Evolutionary conservation across 1,140 invertebrate species (phyloP).

Genomic region (Calephelis nemesis): DNA sequence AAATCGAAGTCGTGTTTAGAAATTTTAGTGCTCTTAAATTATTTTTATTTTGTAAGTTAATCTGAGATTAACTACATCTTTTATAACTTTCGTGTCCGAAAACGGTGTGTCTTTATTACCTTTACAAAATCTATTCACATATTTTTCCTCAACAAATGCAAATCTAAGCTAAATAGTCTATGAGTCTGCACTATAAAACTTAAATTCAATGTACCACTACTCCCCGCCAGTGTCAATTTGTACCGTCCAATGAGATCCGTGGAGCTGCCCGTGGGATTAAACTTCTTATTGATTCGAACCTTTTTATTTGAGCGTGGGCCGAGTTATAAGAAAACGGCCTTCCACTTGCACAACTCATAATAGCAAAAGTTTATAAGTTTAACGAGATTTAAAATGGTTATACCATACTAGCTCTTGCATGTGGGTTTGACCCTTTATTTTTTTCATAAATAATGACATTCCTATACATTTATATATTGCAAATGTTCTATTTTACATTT

Average conservation of each 20-base stretch:
- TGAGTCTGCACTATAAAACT: slow-evolving; percentile 1
- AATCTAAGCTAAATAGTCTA: background rate
- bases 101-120: too few species aligned
- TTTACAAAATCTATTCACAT: too few species aligned
- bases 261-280: slow-evolving; percentile 74
- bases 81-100: too few species aligned
- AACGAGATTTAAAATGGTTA: slow-evolving; percentile 9
- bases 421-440: slow-evolving; percentile 3
- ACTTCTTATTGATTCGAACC: slow-evolving; percentile 79
- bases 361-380: slow-evolving; percentile 12
- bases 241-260: slow-evolving; percentile 72
- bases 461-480: too few species aligned
- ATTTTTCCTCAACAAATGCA: too few species aligned
- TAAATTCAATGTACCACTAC: slow-evolving; percentile 33
- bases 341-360: slow-evolving; percentile 5
- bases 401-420: background rate
- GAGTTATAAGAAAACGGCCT: slow-evolving; percentile 27
- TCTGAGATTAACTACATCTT: too few species aligned
- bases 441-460: background rate
- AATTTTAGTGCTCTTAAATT: too few species aligned
- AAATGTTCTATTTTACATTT: too few species aligned
- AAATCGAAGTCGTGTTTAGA: too few species aligned
- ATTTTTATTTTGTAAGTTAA: too few species aligned
- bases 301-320: slow-evolving; percentile 53
- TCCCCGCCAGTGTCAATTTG: slow-evolving; percentile 70